Conservation (phyloP, 2,797 vertebrate species). For the Leptatherina wallacei region DNA sequence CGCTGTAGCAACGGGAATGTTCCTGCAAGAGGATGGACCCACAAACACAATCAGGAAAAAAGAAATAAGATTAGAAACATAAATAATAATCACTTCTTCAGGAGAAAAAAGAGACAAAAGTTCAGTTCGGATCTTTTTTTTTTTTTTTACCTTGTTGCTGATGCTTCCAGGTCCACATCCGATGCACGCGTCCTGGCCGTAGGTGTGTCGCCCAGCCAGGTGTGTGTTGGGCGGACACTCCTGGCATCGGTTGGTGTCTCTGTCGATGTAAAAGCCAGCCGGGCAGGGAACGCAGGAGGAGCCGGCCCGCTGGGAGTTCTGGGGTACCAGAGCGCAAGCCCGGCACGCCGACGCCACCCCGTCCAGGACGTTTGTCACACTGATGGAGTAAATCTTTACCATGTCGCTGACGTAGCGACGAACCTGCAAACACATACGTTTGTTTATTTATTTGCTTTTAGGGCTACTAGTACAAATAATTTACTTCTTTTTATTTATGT, state of each 20-base stretch:
- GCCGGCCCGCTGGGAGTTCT: constrained; percentile 78
- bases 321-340: constrained; percentile 90
- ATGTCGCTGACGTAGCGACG: constrained; percentile 88
- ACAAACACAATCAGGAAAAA: background rate
- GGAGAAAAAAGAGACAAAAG: background rate
- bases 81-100: too few species aligned
- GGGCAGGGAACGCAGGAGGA: constrained; percentile 95
- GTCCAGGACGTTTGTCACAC: constrained; percentile 89
- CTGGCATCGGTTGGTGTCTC: constrained; percentile 89
- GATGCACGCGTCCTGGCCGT: constrained; percentile 89
- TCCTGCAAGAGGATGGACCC: constrained; percentile 79
- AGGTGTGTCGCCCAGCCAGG: constrained; percentile 91
- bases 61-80: background rate
- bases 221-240: constrained; percentile 91
- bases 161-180: constrained; percentile 91
- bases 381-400: constrained; percentile 95
- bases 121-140: background rate
- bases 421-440: constrained; percentile 72
- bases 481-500: background rate
- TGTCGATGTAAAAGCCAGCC: constrained; percentile 91
- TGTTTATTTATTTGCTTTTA: background rate
- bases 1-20: constrained; percentile 91
- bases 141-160: constrained; percentile 88
- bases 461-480: too few species aligned
- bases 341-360: constrained; percentile 90